phyloP scores from a whole-genome alignment of 2,113 vertebrate genomes.

The Caracal caracal region DNA sequence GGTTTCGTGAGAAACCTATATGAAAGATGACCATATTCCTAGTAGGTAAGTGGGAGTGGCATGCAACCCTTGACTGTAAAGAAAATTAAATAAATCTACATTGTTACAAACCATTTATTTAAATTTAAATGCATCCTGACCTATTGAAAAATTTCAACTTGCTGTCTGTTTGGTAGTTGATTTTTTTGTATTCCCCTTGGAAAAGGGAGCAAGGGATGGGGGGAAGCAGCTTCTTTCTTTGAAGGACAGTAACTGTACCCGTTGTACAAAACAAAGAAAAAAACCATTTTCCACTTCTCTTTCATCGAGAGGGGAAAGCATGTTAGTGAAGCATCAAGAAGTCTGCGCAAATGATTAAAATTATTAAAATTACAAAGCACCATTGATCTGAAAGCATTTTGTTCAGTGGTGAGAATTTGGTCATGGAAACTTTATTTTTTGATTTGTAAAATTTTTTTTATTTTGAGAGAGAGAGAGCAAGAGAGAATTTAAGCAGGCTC shows the following conservation, averaged over 20 bases:
- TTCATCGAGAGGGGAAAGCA: not conserved
- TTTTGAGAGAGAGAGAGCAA: too few species aligned
- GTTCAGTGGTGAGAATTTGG: not conserved
- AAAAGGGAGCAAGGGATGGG: not conserved
- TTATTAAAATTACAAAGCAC: not conserved
- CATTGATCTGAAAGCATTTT: not conserved
- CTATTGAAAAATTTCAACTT: not conserved
- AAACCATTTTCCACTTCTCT: not conserved
- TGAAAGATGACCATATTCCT: not conserved
- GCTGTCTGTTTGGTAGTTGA: not conserved
- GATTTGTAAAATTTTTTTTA: too few species aligned
- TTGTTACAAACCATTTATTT: not conserved
- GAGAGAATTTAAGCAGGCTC: too few species aligned
- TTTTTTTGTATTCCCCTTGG: not conserved
- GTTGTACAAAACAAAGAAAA: not conserved
- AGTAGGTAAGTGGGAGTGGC: not conserved
- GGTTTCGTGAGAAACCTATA: not conserved
- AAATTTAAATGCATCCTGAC: not conserved
- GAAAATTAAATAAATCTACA: constrained; percentile 29
- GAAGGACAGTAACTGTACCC: not conserved
- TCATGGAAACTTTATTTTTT: not conserved
- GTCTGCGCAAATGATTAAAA: not conserved
- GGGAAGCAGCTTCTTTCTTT: not conserved
- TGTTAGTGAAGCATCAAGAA: not conserved
- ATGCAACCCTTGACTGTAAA: not conserved